These are phyloP conservation scores for Mycteria americana DNA, from an alignment of 2,797 vertebrate species.

Conservation along the genomic window DNA sequence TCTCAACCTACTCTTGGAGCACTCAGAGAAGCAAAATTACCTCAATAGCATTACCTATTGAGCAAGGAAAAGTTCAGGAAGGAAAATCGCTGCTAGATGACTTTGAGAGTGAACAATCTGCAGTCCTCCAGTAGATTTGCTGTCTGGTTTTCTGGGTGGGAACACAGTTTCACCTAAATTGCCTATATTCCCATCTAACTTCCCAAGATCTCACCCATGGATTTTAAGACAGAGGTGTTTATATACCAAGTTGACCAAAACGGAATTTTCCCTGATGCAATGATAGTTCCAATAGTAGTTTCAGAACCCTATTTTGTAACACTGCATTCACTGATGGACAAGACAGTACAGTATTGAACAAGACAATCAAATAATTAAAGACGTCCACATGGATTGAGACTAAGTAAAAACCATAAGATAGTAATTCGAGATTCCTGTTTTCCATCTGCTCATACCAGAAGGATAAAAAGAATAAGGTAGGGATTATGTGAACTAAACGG, in stretches of 20 bases:
- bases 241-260: neutral
- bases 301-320: neutral
- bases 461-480: conserved; percentile 54
- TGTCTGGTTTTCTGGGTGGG: neutral
- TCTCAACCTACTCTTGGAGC: neutral
- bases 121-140: neutral
- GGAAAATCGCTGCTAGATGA: neutral
- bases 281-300: neutral
- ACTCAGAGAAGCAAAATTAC: neutral
- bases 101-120: neutral
- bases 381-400: neutral
- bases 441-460: conserved; percentile 69
- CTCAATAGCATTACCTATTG: neutral
- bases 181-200: neutral
- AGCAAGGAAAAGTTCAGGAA: neutral
- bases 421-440: conserved; percentile 58
- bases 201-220: neutral
- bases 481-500: conserved; percentile 61
- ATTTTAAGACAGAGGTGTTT: neutral
- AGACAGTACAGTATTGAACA: neutral
- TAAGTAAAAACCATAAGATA: conserved; percentile 14
- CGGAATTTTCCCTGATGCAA: neutral
- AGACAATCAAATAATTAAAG: conserved; percentile 3
- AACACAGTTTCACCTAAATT: neutral
- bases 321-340: neutral